Evolutionary conservation across 1,140 invertebrate species (phyloP), one percentile per base, ranked within the genome.

Genomic region (Caenorhabditis latens): DNA sequence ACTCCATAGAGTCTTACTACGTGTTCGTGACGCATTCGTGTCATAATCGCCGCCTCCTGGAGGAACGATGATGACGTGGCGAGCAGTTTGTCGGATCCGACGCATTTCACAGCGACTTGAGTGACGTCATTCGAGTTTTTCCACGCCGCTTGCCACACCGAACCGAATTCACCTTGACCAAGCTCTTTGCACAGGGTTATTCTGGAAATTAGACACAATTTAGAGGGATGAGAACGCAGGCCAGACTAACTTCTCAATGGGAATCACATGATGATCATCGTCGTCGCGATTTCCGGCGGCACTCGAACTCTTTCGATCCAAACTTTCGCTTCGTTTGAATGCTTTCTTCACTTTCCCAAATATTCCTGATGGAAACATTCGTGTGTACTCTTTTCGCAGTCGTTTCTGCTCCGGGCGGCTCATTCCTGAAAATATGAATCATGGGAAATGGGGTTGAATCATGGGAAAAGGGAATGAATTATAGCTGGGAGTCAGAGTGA

Each of bases 1-100:
- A 99, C 97, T 0, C 98, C 98, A 93, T 97, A 99, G n/a, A 99
- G 94, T 42, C 71, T n/a, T 0, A 99, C 97, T 90, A 99, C 97
- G 93, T 98, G 96, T 90, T 97, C 96, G 92, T 99, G 97, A 91
- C 98, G 96, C 90, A 99, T 98, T 71, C 96, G 95, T 93, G 99
- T 97, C 97, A 99, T 99, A 61, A 98, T 97, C 6, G 96, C 96
- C 2, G 97, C 98, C 93, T 99, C 98, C 93, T 99, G 98, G 21
- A 99, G 93, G 93, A 99, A 99, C 93, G 98, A 97, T 90, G 97
- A 95, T 0, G 97, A 96, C 93, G 98, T 98, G 88, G 96, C 96
- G 90, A 91, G 87, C 0, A 92, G 71, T 71, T 96, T 94, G 90
- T 99, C 97, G 85, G 96, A 95, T 61, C 96, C 96, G 19, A 99